Evolutionary conservation across 2,797 vertebrate species (phyloP).

Genomic region (Potorous gilbertii): DNA sequence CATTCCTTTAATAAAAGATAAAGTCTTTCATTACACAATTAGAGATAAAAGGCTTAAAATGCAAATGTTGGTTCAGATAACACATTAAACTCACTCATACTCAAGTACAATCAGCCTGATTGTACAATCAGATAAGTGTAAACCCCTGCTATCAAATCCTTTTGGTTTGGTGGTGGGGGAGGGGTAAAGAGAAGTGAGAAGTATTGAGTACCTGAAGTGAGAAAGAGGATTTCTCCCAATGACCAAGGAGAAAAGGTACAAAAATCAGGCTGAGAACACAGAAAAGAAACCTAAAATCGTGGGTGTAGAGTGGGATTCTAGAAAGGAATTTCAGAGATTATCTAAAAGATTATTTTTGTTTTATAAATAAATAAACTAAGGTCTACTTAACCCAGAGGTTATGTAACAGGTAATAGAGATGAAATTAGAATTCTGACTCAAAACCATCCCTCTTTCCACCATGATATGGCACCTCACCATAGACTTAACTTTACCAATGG

Average conservation of each 20-base stretch:
- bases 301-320: background rate
- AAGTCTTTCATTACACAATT: background rate
- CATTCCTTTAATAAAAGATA: background rate
- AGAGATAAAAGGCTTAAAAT: conserved; percentile 1
- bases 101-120: conserved; percentile 4
- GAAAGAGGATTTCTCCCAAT: background rate
- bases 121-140: conserved; percentile 18
- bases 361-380: background rate
- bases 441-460: background rate
- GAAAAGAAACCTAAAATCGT: conserved; percentile 46
- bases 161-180: conserved; percentile 8
- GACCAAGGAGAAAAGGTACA: background rate
- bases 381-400: background rate
- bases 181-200: conserved; percentile 7
- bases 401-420: background rate
- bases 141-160: conserved; percentile 1
- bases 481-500: conserved; percentile 44
- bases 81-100: conserved; percentile 13
- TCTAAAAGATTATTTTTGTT: background rate
- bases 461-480: background rate
- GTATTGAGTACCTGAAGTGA: background rate
- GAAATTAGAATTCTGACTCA: background rate
- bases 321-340: background rate
- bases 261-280: background rate
- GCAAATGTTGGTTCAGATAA: background rate